Base-by-base conservation (phyloP, 2,888 invertebrate genomes). In the Leucophenga maculata region DNA sequence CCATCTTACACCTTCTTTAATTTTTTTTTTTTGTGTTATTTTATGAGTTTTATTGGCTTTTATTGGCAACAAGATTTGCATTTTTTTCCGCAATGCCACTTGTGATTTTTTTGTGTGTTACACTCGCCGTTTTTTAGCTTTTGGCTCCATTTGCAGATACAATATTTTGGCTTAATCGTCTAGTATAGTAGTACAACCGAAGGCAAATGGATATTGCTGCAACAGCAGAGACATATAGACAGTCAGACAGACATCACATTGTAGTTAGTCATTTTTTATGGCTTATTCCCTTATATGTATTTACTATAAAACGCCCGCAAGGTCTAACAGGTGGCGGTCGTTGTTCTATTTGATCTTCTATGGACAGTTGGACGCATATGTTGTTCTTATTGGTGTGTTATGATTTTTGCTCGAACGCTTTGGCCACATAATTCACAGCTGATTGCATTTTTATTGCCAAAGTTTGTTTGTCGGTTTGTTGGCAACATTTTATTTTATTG, bases 201-300 rank as follows among this genome's bases (percentile, higher is more conserved):
- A 39, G 39, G 39, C 39, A 39, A 39, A 39, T 39, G 39, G 39
- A 6, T 39, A 39, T 39, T 39, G 39, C 39, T 39, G 8, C 39
- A 39, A 39, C 39, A 39, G 8, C 39, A 39, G 11, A 39, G n/a
- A n/a, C n/a, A n/a, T n/a, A 32, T 1, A 39, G 39, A 39, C 39
- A 11, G 39, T 6, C 39, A 11, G 39, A 39, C 39, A 11, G 39
- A 39, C 39, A 39, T 11, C 39, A 39, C 73, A 77, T 76, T 76
- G 78, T 75, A 83, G 80, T 86, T 79, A 86, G 85, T 86, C 86
- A 86, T 85, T 85, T 84, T 85, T 86, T 85, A 86, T 85, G 84
- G 78, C 71, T 55, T 67, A 22, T 55, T 50, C 16, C n/a, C n/a
- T 2, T 18, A 50, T 13, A 50, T n/a, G 71, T 65, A 55, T 72